Evolutionary conservation across 2,888 invertebrate genomes (phyloP).

Genomic region (Stenchaetothrips biformis): DNA sequence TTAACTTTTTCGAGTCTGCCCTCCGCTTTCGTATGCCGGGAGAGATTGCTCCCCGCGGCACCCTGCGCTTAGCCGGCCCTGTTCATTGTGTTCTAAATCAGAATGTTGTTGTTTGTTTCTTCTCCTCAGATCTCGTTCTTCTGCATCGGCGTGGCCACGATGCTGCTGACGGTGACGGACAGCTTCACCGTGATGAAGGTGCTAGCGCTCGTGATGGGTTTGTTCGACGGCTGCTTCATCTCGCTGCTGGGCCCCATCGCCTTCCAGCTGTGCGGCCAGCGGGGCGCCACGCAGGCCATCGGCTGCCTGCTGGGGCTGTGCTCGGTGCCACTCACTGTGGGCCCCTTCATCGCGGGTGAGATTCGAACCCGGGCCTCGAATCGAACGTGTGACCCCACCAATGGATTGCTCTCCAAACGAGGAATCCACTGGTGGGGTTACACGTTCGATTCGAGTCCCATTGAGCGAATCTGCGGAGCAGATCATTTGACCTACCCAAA

Average conservation of each 20-base stretch:
- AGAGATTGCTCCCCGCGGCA: background rate
- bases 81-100: background rate
- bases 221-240: slow-evolving; percentile 91
- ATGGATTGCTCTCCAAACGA: no score
- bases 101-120: background rate
- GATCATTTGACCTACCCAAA: no score
- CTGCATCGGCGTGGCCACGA: slow-evolving; percentile 70
- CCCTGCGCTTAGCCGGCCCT: background rate
- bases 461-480: no score
- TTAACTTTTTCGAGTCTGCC: background rate
- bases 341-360: slow-evolving; percentile 79
- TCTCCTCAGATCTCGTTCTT: slow-evolving; percentile 66
- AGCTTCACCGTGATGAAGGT: slow-evolving; percentile 61
- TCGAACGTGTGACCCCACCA: no score
- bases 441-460: no score
- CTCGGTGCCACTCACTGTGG: slow-evolving; percentile 77
- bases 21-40: no score
- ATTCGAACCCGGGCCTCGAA: slow-evolving; percentile 50
- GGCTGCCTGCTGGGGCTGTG: slow-evolving; percentile 84
- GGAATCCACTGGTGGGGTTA: no score
- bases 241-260: slow-evolving; percentile 88
- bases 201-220: slow-evolving; percentile 75
- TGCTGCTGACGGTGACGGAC: slow-evolving; percentile 64
- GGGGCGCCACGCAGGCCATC: slow-evolving; percentile 83
- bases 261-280: slow-evolving; percentile 78